These are phyloP conservation scores for Cheilosia impressa DNA, from an alignment of 2,888 invertebrate genomes.

Conservation along the genomic window DNA sequence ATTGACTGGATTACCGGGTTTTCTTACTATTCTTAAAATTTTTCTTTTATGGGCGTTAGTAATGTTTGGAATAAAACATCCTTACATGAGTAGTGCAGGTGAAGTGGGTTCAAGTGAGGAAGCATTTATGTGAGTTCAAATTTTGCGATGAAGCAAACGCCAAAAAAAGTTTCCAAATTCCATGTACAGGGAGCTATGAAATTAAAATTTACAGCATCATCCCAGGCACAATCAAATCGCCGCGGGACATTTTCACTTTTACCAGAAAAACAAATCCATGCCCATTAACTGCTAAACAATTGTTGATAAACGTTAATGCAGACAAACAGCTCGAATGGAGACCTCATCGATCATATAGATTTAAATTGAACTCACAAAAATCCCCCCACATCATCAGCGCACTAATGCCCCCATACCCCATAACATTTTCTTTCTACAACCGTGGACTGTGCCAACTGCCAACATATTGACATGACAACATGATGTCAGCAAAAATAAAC, in stretches of 20 bases:
- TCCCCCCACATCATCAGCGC: slow-evolving; percentile 42
- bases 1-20: too few species aligned
- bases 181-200: too few species aligned
- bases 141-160: too few species aligned
- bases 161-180: too few species aligned
- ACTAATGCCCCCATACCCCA: slow-evolving; percentile 34
- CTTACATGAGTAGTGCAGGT: too few species aligned
- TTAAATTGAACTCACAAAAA: slow-evolving; percentile 42
- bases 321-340: slow-evolving; percentile 16
- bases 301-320: slow-evolving; percentile 21
- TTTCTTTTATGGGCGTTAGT: too few species aligned
- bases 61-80: too few species aligned
- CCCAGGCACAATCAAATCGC: background rate
- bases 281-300: slow-evolving; percentile 29
- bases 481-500: slow-evolving; percentile 20
- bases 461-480: slow-evolving; percentile 33
- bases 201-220: too few species aligned
- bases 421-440: slow-evolving; percentile 11
- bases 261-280: slow-evolving; percentile 21
- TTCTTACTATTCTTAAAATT: too few species aligned
- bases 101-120: too few species aligned
- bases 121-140: too few species aligned
- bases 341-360: slow-evolving; percentile 50
- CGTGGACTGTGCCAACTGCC: background rate
- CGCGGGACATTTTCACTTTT: background rate